Conservation (phyloP, 2,797 vertebrate genomes). For the Natrix natrix region DNA sequence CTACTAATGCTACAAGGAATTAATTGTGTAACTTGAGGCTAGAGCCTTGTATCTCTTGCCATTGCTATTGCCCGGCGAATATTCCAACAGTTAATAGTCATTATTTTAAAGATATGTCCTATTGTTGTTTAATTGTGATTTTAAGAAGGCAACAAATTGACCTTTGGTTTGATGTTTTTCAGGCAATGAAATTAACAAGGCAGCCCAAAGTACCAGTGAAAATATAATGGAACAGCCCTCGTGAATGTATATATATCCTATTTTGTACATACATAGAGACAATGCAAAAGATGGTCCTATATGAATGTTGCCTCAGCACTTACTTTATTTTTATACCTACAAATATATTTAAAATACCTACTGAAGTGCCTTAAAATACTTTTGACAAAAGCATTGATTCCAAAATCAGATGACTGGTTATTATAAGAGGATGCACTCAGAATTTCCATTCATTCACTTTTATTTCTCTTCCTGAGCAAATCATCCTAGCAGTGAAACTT, state of each 20-base stretch:
- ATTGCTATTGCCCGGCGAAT: neutral
- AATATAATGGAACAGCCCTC: conserved; percentile 60
- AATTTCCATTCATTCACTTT: conserved; percentile 64
- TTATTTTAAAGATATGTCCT: conserved; percentile 14
- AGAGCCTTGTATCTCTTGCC: neutral
- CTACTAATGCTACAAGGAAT: neutral
- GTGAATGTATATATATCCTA: conserved; percentile 72
- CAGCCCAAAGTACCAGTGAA: conserved; percentile 72
- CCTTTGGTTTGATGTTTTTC: conserved; percentile 45
- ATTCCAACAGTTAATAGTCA: rapidly evolving
- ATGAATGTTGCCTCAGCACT: conserved; percentile 72
- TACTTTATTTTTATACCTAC: conserved; percentile 80
- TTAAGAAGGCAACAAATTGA: conserved; percentile 24
- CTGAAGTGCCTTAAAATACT: conserved; percentile 80
- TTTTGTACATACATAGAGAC: conserved; percentile 64
- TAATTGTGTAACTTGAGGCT: neutral
- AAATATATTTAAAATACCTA: conserved; percentile 68
- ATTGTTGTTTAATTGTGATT: neutral
- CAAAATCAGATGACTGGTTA: conserved; percentile 60
- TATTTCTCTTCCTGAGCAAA: conserved; percentile 57
- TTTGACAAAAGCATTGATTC: conserved; percentile 67
- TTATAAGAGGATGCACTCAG: conserved; percentile 64
- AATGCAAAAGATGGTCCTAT: conserved; percentile 65
- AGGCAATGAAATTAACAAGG: conserved; percentile 78
- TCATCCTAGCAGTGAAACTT: conserved; percentile 25